phyloP scores from a whole-genome alignment of 1,140 invertebrate genomes.

The Halesus radiatus region DNA sequence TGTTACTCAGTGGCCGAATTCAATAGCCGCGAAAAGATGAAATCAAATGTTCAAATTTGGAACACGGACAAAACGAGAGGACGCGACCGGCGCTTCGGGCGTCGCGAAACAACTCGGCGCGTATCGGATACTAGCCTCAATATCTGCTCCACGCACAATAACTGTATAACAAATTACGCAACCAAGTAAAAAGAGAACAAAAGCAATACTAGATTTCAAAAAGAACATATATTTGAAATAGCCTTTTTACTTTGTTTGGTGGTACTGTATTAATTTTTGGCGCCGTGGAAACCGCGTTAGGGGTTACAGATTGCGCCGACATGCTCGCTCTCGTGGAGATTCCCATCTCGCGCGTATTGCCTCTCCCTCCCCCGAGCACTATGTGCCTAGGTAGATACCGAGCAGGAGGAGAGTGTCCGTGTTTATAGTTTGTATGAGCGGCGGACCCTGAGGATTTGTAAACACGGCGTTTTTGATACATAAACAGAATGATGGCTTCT shows the following conservation, averaged over 20 bases:
- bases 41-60: constrained; percentile 30
- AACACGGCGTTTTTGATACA: constrained; percentile 35
- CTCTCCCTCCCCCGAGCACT: background rate
- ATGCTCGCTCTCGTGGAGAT: constrained; percentile 28
- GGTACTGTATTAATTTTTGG: background rate
- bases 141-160: background rate
- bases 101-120: constrained; percentile 44
- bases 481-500: constrained; percentile 27
- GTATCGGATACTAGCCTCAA: constrained; percentile 31
- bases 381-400: background rate
- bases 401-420: constrained; percentile 5
- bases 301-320: constrained; percentile 34
- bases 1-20: background rate
- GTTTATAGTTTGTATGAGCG: constrained; percentile 34
- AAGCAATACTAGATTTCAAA: too few species aligned
- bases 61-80: constrained; percentile 7
- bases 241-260: background rate
- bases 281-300: constrained; percentile 24
- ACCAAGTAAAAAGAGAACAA: background rate
- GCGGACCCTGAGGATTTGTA: constrained; percentile 30
- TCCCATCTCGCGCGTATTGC: background rate
- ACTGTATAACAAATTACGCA: background rate
- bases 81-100: constrained; percentile 39
- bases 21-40: constrained; percentile 26
- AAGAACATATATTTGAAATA: background rate